Percentiles rank a stretch among this genome's conserved stretches.
Evolutionary conservation across 2,797 vertebrate genomes (phyloP).

Genomic region (Sciaenops ocellatus): DNA sequence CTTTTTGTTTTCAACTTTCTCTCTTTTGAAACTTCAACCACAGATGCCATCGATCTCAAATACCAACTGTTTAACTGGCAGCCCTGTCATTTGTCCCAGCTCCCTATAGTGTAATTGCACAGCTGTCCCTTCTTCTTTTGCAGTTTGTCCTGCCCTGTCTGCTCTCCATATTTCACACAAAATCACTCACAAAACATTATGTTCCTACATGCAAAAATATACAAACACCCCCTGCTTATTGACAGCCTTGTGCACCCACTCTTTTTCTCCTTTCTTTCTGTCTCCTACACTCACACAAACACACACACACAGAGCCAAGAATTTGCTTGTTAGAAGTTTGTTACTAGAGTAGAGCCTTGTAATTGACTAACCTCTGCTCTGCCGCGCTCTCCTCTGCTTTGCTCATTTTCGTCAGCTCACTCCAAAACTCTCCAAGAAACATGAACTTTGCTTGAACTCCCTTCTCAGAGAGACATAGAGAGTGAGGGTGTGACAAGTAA

Average conservation of each 20-base stretch:
- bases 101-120: conserved; percentile 57
- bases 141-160: conserved; percentile 31
- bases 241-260: conserved; percentile 37
- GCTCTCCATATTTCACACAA: conserved; percentile 42
- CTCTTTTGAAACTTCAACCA: conserved; percentile 45
- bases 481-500: conserved; percentile 67
- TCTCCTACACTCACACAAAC: conserved; percentile 39
- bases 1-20: conserved; percentile 49
- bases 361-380: conserved; percentile 81
- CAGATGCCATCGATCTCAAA: conserved; percentile 37
- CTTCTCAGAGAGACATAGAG: conserved; percentile 48
- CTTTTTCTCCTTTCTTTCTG: conserved; percentile 28
- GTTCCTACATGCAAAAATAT: conserved; percentile 44
- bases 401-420: conserved; percentile 67
- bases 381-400: conserved; percentile 73
- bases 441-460: conserved; percentile 79
- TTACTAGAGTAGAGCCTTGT: conserved; percentile 77
- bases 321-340: conserved; percentile 79
- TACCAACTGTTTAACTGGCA: conserved; percentile 52
- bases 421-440: conserved; percentile 79
- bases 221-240: conserved; percentile 44
- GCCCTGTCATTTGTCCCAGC: conserved; percentile 66
- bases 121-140: conserved; percentile 51
- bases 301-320: conserved; percentile 47
- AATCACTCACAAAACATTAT: conserved; percentile 46